Conservation (phyloP, 2,797 vertebrate genomes). For the Adelosebastes latens region DNA sequence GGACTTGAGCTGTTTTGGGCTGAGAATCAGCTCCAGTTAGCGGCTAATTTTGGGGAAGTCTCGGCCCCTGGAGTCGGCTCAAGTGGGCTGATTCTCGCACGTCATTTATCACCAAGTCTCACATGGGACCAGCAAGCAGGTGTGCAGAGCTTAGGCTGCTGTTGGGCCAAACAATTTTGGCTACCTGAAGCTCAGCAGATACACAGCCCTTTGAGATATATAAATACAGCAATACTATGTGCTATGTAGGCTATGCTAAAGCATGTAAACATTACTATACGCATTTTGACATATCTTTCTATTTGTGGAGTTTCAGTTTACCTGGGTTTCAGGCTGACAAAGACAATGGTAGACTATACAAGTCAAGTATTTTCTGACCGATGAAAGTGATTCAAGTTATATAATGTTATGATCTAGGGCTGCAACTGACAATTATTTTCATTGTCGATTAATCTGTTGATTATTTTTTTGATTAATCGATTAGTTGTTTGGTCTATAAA, state of each 20-base stretch:
- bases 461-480: too few species aligned
- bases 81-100: not conserved
- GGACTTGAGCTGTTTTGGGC: not conserved
- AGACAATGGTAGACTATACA: not conserved
- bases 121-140: conserved; percentile 18
- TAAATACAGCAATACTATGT: not conserved
- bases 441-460: too few species aligned
- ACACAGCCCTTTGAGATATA: not conserved
- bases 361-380: not conserved
- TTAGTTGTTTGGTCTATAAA: too few species aligned
- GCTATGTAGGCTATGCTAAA: not conserved
- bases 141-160: not conserved
- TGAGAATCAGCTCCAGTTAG: conserved; percentile 9
- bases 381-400: not conserved
- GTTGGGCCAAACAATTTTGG: not conserved
- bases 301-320: not conserved
- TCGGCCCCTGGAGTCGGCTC: not conserved
- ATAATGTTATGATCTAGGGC: not conserved
- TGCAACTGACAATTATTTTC: too few species aligned
- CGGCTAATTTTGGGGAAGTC: not conserved
- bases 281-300: not conserved
- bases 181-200: not conserved
- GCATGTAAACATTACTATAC: not conserved
- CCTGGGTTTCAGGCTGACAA: not conserved
- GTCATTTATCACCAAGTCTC: conserved; percentile 21